Conservation (phyloP, 2,113 vertebrate species). For the Halichoerus grypus region DNA sequence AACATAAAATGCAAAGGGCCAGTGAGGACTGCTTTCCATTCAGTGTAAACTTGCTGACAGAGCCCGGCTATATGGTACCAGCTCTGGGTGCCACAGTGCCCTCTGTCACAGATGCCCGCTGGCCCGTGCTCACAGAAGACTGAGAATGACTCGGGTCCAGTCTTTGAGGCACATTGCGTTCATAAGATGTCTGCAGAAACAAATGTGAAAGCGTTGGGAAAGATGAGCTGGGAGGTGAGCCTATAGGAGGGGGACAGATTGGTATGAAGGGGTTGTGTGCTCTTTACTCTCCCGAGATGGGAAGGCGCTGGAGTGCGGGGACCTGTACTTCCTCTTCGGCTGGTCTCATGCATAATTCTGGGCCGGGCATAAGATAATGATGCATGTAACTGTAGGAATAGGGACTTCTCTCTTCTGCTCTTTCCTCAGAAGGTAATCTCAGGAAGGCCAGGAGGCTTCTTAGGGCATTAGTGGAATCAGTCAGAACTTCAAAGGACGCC, state of each 20-base stretch:
- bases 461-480: neutral
- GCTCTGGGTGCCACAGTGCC: neutral
- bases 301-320: neutral
- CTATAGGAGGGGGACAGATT: accelerated
- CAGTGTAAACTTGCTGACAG: neutral
- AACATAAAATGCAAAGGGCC: neutral
- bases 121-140: neutral
- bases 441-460: neutral
- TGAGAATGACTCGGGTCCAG: neutral
- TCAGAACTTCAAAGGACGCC: neutral
- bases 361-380: neutral
- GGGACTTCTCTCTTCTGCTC: neutral
- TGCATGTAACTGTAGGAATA: neutral
- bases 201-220: neutral
- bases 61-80: neutral
- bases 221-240: neutral
- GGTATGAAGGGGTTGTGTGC: neutral
- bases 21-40: neutral
- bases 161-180: neutral
- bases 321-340: neutral
- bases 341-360: neutral
- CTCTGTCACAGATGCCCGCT: neutral
- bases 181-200: neutral
- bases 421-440: neutral
- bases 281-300: neutral